phyloP scores from a whole-genome alignment of 2,797 vertebrate genomes.

The Enteromius argenteus region DNA sequence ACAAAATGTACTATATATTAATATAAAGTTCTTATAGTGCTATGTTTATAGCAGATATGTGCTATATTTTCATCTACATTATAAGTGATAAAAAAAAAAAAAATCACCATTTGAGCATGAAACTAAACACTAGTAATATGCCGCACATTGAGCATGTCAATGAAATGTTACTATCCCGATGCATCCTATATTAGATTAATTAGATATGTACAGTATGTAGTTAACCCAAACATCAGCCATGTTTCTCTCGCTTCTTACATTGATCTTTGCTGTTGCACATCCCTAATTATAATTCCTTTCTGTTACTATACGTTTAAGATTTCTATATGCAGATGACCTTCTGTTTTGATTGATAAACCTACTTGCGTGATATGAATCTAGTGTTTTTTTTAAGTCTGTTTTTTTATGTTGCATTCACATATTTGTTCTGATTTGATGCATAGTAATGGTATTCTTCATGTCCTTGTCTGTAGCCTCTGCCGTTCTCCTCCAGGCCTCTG shows the following conservation, averaged over 20 bases:
- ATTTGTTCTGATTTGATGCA: background rate
- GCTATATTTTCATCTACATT: background rate
- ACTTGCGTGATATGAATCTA: background rate
- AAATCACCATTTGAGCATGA: too few relatives aligned
- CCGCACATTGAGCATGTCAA: too few relatives aligned
- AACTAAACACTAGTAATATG: too few relatives aligned
- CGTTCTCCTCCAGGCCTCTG: slow-evolving; percentile 91
- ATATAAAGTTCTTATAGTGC: background rate
- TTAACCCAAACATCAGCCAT: too few relatives aligned
- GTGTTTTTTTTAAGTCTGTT: background rate
- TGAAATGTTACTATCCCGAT: too few relatives aligned
- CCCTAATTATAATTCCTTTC: background rate
- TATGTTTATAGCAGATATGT: background rate
- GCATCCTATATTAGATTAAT: too few relatives aligned
- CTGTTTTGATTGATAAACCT: background rate
- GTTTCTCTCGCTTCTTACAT: too few relatives aligned
- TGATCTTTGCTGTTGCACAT: too few relatives aligned
- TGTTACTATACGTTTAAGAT: background rate
- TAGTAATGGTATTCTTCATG: background rate
- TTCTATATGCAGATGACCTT: background rate
- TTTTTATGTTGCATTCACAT: background rate
- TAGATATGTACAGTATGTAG: too few relatives aligned
- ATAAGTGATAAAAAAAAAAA: background rate
- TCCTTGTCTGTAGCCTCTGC: slow-evolving; percentile 82
- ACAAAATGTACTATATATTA: background rate